Evolutionary conservation across 2,797 vertebrate genomes (phyloP), one percentile per base, ranked within the genome.

Genomic region (Sebastes goodei): DNA sequence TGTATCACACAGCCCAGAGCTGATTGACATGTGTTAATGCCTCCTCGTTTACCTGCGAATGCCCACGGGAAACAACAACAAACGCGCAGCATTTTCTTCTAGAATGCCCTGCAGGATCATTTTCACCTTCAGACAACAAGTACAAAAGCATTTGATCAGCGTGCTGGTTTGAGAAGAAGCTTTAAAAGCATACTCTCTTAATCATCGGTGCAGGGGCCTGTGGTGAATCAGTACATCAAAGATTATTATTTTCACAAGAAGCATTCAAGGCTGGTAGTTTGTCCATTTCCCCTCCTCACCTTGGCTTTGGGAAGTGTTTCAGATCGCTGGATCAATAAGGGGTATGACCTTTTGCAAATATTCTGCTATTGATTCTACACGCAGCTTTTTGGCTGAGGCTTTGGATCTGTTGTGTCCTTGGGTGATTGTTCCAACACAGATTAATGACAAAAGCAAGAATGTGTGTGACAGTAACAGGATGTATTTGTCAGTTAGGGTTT

Each of bases 311-410:
- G 60, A 79, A 84, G 62, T 73, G 63, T 81, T 77, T 89, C 17
- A 6, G 61, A 49, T 62, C 12, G 55, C 49, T 33, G 21, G 79
- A 74, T 87, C 78, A n/a, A 86, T 88, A 68, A 61, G 56, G 56
- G 72, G 14, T 83, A 71, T 25, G 74, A 77, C 80, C 83, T 76
- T 86, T 88, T 72, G 71, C 67, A 84, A 88, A 91, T 86, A 83
- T 78, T 83, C 75, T 10, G 23, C 4, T 72, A 88, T 87, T 63
- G 80, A 89, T 89, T 89, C 71, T 71, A 59, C 15, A 10, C 3
- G 1, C 56, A 69, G 46, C 30, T 14, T 74, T 89, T 82, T 67
- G 81, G 64, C 72, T 2, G 32, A 32, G 23, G 5, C 55, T 77
- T 80, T 73, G 55, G 68, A 76, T 78, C 53, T 17, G 32, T 76